phyloP scores from a whole-genome alignment of 2,113 vertebrate species.

The Raja brachyura region DNA sequence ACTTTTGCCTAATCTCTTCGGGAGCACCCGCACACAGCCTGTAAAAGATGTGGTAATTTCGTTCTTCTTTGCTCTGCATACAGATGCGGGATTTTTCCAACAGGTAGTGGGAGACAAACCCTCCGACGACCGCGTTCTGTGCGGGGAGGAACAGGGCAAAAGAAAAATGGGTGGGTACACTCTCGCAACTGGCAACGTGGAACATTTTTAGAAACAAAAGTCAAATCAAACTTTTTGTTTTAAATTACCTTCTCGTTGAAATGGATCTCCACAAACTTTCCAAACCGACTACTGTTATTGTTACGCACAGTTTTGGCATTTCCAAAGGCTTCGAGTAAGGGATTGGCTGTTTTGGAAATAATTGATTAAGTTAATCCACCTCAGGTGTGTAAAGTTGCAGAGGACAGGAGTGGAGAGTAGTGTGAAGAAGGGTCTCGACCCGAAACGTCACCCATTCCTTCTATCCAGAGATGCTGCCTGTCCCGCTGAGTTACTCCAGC shows the following conservation, averaged over 20 bases:
- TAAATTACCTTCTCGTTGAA: constrained; percentile 84
- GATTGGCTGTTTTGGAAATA: constrained; percentile 71
- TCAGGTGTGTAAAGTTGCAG: not conserved
- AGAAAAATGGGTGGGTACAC: not conserved
- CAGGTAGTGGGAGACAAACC: constrained; percentile 96
- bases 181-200: not conserved
- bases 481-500: too few species aligned
- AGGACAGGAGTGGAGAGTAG: too few species aligned
- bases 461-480: too few species aligned
- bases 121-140: constrained; percentile 86
- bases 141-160: constrained; percentile 42
- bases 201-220: not conserved
- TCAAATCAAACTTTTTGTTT: not conserved
- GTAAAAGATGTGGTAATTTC: constrained; percentile 98
- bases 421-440: too few species aligned
- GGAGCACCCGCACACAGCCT: constrained; percentile 87
- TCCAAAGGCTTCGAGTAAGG: constrained; percentile 88
- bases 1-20: constrained; percentile 81
- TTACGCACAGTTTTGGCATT: constrained; percentile 96
- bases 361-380: not conserved
- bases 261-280: constrained; percentile 97
- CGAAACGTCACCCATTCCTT: too few species aligned
- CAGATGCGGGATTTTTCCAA: constrained; percentile 97
- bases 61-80: constrained; percentile 86
- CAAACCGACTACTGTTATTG: constrained; percentile 97